phyloP scores from a whole-genome alignment of 2,113 vertebrate species.

The Galbula dea region DNA sequence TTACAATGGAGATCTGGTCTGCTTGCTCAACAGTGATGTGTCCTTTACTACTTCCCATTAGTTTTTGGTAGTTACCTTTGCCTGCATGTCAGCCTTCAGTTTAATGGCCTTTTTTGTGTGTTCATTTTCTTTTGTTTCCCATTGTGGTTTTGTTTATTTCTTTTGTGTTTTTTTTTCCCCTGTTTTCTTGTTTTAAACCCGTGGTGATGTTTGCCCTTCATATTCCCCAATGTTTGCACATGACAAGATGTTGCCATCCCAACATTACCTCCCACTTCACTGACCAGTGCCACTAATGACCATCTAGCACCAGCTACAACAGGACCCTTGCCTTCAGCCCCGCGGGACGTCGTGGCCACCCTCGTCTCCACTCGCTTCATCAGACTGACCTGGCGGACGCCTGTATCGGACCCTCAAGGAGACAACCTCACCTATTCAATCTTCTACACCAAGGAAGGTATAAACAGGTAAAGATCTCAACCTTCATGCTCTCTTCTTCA shows the following conservation, averaged over 20 bases:
- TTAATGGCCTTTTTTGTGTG: conserved; percentile 84
- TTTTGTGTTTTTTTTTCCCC: conserved; percentile 80
- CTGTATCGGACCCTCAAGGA: conserved; percentile 87
- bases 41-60: conserved; percentile 67
- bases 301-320: conserved; percentile 95
- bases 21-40: conserved; percentile 56
- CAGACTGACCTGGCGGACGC: conserved; percentile 93
- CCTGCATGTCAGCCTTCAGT: conserved; percentile 83
- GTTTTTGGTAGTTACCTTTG: conserved; percentile 68
- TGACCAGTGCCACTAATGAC: conserved; percentile 99
- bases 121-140: conserved; percentile 84
- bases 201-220: conserved; percentile 81
- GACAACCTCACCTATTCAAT: conserved; percentile 95
- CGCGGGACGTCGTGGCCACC: conserved; percentile 94
- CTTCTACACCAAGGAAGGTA: conserved; percentile 92
- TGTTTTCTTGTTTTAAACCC: conserved; percentile 82
- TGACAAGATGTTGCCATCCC: conserved; percentile 95
- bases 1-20: conserved; percentile 58
- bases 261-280: conserved; percentile 94
- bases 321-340: conserved; percentile 90
- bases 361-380: conserved; percentile 98
- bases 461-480: conserved; percentile 78
- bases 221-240: conserved; percentile 83
- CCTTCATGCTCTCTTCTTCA: fast-evolving
- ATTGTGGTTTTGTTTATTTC: conserved; percentile 89